phyloP scores from a whole-genome alignment of 2,888 invertebrate genomes.

The Pheosia gnoma region DNA sequence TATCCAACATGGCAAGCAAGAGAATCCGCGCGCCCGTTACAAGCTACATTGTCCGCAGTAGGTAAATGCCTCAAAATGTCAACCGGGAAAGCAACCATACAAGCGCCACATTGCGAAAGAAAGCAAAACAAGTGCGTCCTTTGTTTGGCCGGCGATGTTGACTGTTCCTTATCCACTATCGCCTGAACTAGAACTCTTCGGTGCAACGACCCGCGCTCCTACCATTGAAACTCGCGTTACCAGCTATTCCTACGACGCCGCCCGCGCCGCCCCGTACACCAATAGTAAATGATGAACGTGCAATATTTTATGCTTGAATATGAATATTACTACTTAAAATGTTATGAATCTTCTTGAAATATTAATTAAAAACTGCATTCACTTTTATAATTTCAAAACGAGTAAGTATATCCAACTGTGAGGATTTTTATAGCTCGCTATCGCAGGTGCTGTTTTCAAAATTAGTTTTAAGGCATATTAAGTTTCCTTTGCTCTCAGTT shows the following conservation, averaged over 20 bases:
- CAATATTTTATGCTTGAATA: not conserved
- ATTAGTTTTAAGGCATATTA: too few species aligned
- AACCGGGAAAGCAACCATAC: constrained; percentile 65
- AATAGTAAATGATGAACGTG: not conserved
- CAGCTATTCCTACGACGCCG: constrained; percentile 17
- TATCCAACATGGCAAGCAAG: not conserved
- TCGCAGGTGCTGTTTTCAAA: too few species aligned
- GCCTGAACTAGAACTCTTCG: constrained; percentile 65
- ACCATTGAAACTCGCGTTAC: constrained; percentile 45
- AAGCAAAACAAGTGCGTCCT: constrained; percentile 74
- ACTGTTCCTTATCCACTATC: constrained; percentile 79
- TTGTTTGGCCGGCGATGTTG: constrained; percentile 74
- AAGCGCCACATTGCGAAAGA: constrained; percentile 71
- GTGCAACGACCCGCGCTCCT: constrained; percentile 65
- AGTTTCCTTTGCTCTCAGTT: too few species aligned
- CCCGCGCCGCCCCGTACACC: not conserved
- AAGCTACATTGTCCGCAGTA: constrained; percentile 27
- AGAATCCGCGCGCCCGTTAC: constrained; percentile 16
- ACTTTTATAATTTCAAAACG: too few species aligned
- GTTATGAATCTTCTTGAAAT: too few species aligned
- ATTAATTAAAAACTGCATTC: too few species aligned
- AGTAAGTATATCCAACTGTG: too few species aligned
- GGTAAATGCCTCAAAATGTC: constrained; percentile 46
- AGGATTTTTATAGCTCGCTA: too few species aligned
- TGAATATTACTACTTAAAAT: not conserved